These are phyloP conservation scores for Pao palembangensis DNA, from an alignment of 2,113 vertebrate species.

Conservation along the genomic window DNA sequence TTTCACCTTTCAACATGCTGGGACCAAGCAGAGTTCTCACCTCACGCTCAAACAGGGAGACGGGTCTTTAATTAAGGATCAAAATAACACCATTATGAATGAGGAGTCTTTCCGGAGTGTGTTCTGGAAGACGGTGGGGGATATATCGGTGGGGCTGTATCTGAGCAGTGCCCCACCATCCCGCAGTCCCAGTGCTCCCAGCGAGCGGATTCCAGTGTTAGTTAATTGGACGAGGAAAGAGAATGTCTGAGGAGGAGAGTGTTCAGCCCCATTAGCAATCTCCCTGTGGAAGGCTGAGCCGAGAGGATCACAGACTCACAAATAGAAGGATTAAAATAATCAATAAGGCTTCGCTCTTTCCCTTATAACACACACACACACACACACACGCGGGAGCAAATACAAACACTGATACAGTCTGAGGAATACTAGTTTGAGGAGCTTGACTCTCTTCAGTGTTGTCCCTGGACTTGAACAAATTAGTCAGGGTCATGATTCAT, in stretches of 20 bases:
- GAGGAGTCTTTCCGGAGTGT: conserved; percentile 8
- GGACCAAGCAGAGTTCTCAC: conserved; percentile 47
- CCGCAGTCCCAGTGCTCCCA: conserved; percentile 19
- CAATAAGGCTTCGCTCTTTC: conserved; percentile 68
- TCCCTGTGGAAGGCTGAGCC: conserved; percentile 62
- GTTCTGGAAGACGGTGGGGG: conserved; percentile 17
- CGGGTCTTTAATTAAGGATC: conserved; percentile 55
- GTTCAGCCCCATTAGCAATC: conserved; percentile 73
- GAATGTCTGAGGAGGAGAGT: conserved; percentile 60
- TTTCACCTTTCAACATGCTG: conserved; percentile 7
- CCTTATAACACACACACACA: conserved; percentile 31
- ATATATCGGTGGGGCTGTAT: conserved; percentile 20
- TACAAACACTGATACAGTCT: conserved; percentile 10
- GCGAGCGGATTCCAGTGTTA: conserved; percentile 50
- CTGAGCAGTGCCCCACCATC: conserved; percentile 7
- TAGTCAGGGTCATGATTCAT: conserved; percentile 37
- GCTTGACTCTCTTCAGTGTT: conserved; percentile 43
- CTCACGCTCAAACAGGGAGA: conserved; percentile 43
- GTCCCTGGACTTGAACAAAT: conserved; percentile 56
- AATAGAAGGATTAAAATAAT: conserved; percentile 79
- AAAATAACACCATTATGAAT: conserved; percentile 34
- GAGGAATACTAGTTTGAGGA: conserved; percentile 42
- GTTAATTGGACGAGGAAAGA: conserved; percentile 73
- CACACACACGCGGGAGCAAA: conserved; percentile 28
- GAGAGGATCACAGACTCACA: conserved; percentile 76